phyloP scores from a whole-genome alignment of 2,888 invertebrate species.

The Hedya salicella region DNA sequence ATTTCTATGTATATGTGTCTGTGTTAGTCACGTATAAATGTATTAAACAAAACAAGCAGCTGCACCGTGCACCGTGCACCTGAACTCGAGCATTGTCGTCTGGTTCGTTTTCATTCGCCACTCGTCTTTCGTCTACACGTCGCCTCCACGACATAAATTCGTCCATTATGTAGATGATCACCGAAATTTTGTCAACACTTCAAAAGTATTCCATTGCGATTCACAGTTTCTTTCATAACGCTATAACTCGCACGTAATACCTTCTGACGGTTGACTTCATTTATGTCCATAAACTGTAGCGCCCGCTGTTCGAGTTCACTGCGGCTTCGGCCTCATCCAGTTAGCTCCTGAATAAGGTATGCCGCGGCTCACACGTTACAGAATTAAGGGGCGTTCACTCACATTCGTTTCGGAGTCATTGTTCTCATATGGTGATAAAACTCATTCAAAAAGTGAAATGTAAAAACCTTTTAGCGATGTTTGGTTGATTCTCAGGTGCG shows the following conservation, averaged over 20 bases:
- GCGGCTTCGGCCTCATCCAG: conserved; percentile 30
- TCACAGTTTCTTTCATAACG: conserved; percentile 10
- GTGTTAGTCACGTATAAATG: conserved; percentile 36
- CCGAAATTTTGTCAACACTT: conserved; percentile 11
- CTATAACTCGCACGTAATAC: not conserved
- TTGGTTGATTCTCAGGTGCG: not conserved
- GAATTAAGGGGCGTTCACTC: conserved; percentile 54
- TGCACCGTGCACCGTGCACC: conserved; percentile 33
- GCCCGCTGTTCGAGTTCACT: not conserved
- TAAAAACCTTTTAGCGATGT: not conserved
- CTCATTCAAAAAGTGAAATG: not conserved
- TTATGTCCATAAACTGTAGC: conserved; percentile 43
- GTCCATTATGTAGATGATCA: conserved; percentile 28
- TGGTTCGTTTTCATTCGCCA: conserved; percentile 33
- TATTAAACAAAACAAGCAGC: conserved; percentile 38
- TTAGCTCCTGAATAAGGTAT: conserved; percentile 37
- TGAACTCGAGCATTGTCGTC: conserved; percentile 39
- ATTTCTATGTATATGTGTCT: conserved; percentile 29
- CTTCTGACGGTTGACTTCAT: conserved; percentile 22
- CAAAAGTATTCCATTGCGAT: not conserved
- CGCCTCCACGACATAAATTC: conserved; percentile 15
- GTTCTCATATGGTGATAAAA: conserved; percentile 20
- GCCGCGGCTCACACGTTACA: conserved; percentile 43
- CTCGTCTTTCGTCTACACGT: conserved; percentile 29
- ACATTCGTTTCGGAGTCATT: conserved; percentile 39